Evolutionary conservation across 2,797 vertebrate species (phyloP).

Genomic region (Sarcophilus harrisii): DNA sequence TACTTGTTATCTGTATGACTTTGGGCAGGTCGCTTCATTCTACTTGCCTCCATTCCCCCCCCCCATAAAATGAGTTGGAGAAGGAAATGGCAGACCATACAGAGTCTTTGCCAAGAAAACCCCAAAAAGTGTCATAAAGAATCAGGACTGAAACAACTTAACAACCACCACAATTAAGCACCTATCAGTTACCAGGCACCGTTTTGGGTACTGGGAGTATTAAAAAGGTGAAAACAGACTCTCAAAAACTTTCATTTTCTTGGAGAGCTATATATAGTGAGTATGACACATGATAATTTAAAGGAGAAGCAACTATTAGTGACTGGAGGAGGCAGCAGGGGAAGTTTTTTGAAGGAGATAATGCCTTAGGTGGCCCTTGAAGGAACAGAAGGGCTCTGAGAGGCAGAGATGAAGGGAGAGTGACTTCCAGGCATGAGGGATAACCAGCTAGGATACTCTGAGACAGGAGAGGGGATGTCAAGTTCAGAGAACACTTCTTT

Average conservation of each 20-base stretch:
- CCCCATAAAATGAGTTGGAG: background rate
- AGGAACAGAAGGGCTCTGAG: background rate
- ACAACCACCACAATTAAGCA: background rate
- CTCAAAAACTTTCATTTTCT: background rate
- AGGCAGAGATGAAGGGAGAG: background rate
- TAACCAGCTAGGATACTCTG: background rate
- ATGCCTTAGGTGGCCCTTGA: too few relatives aligned
- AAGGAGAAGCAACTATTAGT: background rate
- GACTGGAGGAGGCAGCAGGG: too few relatives aligned
- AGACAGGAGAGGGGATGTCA: background rate
- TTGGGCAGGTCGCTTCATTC: background rate
- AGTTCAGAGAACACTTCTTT: background rate
- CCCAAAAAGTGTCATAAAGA: background rate
- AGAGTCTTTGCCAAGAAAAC: background rate
- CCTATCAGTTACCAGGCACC: background rate
- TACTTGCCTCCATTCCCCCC: background rate
- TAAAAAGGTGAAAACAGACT: background rate
- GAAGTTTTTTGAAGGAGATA: background rate
- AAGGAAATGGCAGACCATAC: background rate
- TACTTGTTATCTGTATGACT: background rate
- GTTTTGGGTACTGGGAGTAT: background rate
- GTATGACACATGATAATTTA: background rate
- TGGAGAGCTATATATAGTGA: background rate
- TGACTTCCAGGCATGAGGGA: background rate
- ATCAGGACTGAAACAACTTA: background rate